Base-by-base conservation (phyloP, 2,797 vertebrate genomes). In the Morus bassanus region DNA sequence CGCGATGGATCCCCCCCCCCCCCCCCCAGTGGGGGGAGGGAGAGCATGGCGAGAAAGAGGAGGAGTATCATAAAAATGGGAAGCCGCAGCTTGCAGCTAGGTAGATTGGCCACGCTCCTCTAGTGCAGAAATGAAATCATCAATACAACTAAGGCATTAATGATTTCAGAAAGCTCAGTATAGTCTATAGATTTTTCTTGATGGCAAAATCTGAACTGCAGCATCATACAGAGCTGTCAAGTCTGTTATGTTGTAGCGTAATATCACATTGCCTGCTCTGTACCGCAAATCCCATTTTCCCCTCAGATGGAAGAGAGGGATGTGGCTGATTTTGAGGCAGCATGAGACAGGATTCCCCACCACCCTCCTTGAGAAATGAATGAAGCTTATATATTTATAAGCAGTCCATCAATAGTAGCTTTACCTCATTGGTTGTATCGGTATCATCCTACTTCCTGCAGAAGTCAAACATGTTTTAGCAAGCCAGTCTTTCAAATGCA, bases 181-280 rank as follows among this genome's bases (percentile, higher is more conserved):
- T 8, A 48, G 79, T 61, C 72, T 33, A 74, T 13, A 70, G 89
- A 77, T 75, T 85, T 18, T 73, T 63, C 92, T 88, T 45, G 43
- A 85, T 24, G 93, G 73, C 24, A 30, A 93, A 89, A 78, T 56
- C 46, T 0, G 3, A 92, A n/a, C n/a, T 50, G 85, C 56, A 56
- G 93, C 79, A 51, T 75, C 94, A 61, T 5, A 82, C 74, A 10
- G 61, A 83, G 81, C 91, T 72, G 22, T 33, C 85, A 43, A 33
- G 74, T 41, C 17, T 37, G 78, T 48, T 86, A 17, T 2, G 23
- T 0, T 17, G 28, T 3, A 9, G 64, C 0, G 4, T 0, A 54
- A 22, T 8, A 81, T 39, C 59, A 19, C 48, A 41, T 51, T 4
- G 45, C 63, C 43, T 48, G n/a, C 48, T 25, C 50, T 1, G 31